Conservation (phyloP, 2,113 vertebrate species). For the Neodon shergylaensis region DNA sequence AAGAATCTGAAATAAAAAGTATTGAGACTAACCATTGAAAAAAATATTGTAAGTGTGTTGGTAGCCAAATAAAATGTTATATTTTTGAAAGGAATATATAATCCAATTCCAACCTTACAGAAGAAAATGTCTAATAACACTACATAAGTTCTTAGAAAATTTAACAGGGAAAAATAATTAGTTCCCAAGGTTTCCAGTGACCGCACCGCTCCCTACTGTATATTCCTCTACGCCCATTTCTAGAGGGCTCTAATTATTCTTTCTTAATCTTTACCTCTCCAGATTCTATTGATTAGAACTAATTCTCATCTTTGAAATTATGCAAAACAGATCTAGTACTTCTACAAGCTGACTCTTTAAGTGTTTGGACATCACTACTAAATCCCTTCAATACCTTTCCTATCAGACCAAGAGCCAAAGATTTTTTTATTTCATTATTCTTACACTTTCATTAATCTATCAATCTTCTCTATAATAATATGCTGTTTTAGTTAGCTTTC, state of each 20-base stretch:
- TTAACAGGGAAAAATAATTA: background rate
- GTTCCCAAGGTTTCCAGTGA: background rate
- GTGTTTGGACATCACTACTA: background rate
- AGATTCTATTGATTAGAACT: conserved; percentile 17
- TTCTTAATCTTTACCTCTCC: background rate
- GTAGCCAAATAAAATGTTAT: conserved; percentile 35
- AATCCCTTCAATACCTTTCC: background rate
- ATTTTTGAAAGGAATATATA: background rate
- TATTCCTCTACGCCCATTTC: background rate
- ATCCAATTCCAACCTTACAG: background rate
- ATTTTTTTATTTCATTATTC: conserved; percentile 19
- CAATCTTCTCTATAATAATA: background rate
- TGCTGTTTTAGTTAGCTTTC: background rate
- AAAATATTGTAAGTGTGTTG: conserved; percentile 14
- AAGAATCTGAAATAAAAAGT: conserved; percentile 15
- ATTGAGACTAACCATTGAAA: background rate
- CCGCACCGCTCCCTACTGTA: background rate
- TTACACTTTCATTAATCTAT: background rate
- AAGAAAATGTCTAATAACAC: background rate
- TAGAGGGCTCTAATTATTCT: background rate
- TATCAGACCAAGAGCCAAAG: conserved; percentile 3
- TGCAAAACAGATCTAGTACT: conserved; percentile 11
- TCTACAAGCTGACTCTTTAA: background rate
- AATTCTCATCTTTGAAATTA: background rate
- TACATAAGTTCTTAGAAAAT: background rate